Base-by-base conservation (phyloP, 2,113 vertebrate genomes). In the Callionymus lyra region DNA sequence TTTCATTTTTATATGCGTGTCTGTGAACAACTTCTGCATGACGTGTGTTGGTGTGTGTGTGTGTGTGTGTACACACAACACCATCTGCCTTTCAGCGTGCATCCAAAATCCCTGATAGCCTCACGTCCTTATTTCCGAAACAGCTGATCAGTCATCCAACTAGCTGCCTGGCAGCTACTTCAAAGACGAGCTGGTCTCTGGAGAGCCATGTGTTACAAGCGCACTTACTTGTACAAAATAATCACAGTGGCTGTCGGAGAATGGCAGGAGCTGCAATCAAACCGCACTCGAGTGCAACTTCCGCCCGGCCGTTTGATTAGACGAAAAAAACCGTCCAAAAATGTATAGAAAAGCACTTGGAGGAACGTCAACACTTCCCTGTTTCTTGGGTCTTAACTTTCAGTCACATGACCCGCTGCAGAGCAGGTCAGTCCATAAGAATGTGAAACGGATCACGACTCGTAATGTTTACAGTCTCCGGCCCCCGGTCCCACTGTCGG, bases 121-220 rank as follows among this genome's bases (percentile, higher is more conserved):
- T 60, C 53, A 50, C 44, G 57, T 72, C 61, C 61, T 56, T 44
- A 47, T 75, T 79, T 68, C 59, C 55, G 53, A 60, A 82, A 73
- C 77, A 79, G 65, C 65, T 75, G 74, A 82, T 80, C 75, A 72
- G 67, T 81, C 65, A 52, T 77, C 69, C 69, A 75, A 66, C 56
- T 60, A 56, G 50, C 38, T 47, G 56, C 66, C 75, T 80, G 73
- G 32, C 65, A 70, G 56, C 64, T 61, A 60, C 68, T 72, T 79
- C 69, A 75, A 65, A 81, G 65, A 68, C 67, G 51, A 47, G 63
- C 58, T n/a, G 49, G 61, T 76, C 77, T 65, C 73, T 16, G 46
- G 63, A 65, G 72, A 70, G 31, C 38, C 44, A 39, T 44, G 61
- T 38, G 48, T 51, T 63, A 52, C 56, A 63, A 57, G 59, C 53